These are phyloP conservation scores for Oppia nitens DNA, from an alignment of 1,140 invertebrate species.

Conservation along the genomic window DNA sequence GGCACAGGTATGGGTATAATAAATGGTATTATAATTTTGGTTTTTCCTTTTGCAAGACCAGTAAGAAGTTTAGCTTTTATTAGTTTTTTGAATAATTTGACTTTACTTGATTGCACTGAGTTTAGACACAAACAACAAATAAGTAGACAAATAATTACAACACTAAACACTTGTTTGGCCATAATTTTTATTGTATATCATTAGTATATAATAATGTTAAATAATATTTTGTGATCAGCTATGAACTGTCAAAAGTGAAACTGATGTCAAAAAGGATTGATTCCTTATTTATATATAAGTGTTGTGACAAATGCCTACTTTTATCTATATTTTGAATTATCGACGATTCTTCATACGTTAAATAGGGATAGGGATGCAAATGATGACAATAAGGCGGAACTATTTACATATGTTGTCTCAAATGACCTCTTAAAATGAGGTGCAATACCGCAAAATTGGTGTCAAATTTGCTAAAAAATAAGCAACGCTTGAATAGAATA, in stretches of 20 bases:
- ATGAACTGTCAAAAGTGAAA: neutral
- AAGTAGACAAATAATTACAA: neutral
- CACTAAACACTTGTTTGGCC: neutral
- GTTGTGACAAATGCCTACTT: neutral
- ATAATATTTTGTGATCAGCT: too few relatives aligned
- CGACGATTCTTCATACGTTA: neutral
- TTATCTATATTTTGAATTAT: neutral
- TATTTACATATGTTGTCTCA: neutral
- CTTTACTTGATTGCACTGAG: neutral
- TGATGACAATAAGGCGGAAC: neutral
- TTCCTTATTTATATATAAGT: neutral
- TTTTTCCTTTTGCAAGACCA: neutral
- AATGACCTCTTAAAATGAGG: neutral
- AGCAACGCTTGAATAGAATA: neutral
- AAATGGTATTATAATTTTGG: neutral
- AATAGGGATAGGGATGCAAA: too few relatives aligned
- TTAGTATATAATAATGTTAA: too few relatives aligned
- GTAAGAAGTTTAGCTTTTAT: neutral
- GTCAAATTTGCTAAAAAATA: neutral
- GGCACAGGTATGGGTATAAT: neutral
- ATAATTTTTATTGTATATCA: too few relatives aligned
- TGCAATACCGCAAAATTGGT: too few relatives aligned
- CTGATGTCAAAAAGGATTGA: neutral
- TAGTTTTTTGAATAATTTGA: neutral
- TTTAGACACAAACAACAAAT: neutral